A percentile compares a stretch with the other conserved stretches of the same genome.
phyloP scores from a whole-genome alignment of 2,888 invertebrate species.

The Yponomeuta plumbellus region DNA sequence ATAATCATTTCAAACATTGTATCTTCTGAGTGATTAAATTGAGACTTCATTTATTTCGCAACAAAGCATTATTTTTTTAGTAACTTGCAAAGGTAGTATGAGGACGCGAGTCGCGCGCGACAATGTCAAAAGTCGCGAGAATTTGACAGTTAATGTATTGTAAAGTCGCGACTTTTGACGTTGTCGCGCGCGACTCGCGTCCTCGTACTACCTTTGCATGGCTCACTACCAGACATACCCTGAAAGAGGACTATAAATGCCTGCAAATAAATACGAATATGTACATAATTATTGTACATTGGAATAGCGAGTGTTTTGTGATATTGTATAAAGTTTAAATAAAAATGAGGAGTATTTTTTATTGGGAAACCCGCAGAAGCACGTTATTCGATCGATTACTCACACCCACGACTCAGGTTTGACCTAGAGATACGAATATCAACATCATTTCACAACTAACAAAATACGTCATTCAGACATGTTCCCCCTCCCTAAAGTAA shows the following conservation, averaged over 20 bases:
- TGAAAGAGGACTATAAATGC: neutral
- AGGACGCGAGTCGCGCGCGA: no score
- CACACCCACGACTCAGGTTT: neutral
- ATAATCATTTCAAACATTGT: no score
- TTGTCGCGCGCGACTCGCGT: no score
- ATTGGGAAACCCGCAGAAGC: constrained; percentile 8
- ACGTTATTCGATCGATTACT: constrained; percentile 12
- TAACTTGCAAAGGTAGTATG: no score
- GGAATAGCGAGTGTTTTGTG: neutral
- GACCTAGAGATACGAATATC: constrained; percentile 10
- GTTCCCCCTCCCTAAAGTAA: neutral
- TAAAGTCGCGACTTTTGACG: no score
- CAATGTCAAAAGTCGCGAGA: no score
- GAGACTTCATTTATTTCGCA: neutral
- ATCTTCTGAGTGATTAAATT: neutral
- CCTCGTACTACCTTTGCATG: no score
- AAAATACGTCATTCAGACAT: constrained; percentile 15
- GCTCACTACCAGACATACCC: neutral
- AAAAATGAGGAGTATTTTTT: neutral
- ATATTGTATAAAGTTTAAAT: neutral
- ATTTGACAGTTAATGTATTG: no score
- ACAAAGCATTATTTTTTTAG: neutral
- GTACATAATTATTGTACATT: no score
- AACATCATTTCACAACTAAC: constrained; percentile 1
- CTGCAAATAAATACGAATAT: neutral